A percentile compares a stretch with the other conserved stretches of the same genome.
These are phyloP conservation scores for Glaucidium brasilianum DNA, from an alignment of 2,113 vertebrate genomes.

Conservation along the genomic window DNA sequence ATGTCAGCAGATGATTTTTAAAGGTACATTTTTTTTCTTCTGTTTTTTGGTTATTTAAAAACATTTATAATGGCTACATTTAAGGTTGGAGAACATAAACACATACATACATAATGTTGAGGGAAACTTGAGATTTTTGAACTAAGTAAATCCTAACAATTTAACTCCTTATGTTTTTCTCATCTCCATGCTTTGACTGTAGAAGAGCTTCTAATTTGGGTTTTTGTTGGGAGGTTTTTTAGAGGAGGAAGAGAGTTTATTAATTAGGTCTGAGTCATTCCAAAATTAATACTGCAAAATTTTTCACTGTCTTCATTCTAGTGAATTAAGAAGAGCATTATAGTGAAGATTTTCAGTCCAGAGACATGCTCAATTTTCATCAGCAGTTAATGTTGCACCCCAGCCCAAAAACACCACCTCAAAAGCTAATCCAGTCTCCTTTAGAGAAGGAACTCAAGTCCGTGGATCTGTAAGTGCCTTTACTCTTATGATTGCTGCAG, in stretches of 20 bases:
- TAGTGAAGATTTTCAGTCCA: neutral
- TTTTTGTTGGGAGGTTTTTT: neutral
- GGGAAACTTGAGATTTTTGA: neutral
- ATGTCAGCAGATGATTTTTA: neutral
- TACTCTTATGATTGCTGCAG: neutral
- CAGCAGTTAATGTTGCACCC: neutral
- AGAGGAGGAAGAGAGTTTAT: neutral
- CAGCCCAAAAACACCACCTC: neutral
- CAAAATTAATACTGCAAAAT: neutral
- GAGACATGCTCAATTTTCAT: neutral
- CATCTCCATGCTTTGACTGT: neutral
- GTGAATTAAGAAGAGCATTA: neutral
- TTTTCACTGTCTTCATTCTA: neutral
- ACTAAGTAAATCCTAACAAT: neutral
- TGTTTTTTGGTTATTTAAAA: neutral
- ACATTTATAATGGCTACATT: neutral
- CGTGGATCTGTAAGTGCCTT: neutral
- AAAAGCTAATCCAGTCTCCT: neutral
- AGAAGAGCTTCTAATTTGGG: neutral
- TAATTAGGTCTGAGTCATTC: neutral
- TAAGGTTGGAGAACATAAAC: neutral
- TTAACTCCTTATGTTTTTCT: neutral
- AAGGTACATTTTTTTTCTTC: neutral
- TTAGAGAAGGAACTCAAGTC: neutral
- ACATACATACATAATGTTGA: accelerated